Percentiles rank a stretch among this genome's conserved stretches.
Conservation (phyloP, 2,888 invertebrate genomes). For the Amphiduros pacificus region DNA sequence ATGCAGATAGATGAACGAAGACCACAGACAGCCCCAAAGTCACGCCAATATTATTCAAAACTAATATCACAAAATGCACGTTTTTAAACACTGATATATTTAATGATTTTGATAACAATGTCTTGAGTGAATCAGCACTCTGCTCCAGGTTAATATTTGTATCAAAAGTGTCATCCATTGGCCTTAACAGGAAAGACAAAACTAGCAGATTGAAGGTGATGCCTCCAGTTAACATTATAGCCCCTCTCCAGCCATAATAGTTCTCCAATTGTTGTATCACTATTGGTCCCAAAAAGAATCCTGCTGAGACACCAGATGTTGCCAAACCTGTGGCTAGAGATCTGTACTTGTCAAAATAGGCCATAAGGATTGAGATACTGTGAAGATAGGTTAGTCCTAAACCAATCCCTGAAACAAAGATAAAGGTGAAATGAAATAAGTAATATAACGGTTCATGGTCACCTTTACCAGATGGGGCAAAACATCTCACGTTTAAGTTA, state of each 20-base stretch:
- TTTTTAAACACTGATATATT: conserved; percentile 19
- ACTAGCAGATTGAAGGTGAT: conserved; percentile 36
- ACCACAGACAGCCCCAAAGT: conserved; percentile 38
- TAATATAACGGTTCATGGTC: no score
- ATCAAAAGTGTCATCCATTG: conserved; percentile 34
- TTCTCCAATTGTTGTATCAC: conserved; percentile 35
- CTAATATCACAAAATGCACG: conserved; percentile 19
- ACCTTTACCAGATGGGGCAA: no score
- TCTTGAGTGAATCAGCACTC: background rate
- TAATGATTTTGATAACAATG: background rate
- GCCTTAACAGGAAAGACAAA: conserved; percentile 33
- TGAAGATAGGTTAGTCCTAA: conserved; percentile 38
- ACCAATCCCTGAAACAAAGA: conserved; percentile 37
- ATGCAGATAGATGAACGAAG: conserved; percentile 38
- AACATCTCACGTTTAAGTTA: no score
- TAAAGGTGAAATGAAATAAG: no score
- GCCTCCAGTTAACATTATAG: conserved; percentile 37
- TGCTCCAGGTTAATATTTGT: background rate
- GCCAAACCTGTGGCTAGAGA: conserved; percentile 39
- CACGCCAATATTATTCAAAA: conserved; percentile 36
- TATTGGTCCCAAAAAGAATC: conserved; percentile 37
- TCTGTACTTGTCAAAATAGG: conserved; percentile 36
- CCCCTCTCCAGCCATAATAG: conserved; percentile 36
- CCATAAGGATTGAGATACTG: conserved; percentile 34
- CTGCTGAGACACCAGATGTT: conserved; percentile 39